Base-by-base conservation (phyloP, 2,113 vertebrate genomes). In the Micromys minutus region DNA sequence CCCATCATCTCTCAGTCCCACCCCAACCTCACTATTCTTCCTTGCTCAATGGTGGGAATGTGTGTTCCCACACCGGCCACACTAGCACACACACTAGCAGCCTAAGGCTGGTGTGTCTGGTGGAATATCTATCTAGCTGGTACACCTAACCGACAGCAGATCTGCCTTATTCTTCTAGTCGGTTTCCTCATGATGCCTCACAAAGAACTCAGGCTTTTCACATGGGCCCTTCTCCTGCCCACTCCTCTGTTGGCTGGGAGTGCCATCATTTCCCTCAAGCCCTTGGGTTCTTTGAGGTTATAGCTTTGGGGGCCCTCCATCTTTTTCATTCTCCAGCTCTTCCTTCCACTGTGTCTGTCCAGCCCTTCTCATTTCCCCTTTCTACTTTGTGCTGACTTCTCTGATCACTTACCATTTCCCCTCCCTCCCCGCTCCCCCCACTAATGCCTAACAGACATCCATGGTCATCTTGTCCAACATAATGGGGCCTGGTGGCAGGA, bases 171-270 rank as follows among this genome's bases (percentile, higher is more conserved):
- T 29, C 79, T 88, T 47, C 19, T 10, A 2, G 69, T 45, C 90
- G 57, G 67, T 11, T 55, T 52, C 50, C 45, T 57, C 39, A 8
- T 0, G 2, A 2, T 2, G 26, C 59, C 52, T 72, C 50, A 10
- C 17, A 8, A 5, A 36, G 59, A 65, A 55, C 7, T 7, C 0
- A 0, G 16, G 57, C 59, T 83, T 26, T 42, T 50, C 85, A 24
- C 3, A 0, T 1, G 2, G 3, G 0, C 67, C 16, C 29, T 52
- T 26, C 5, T 5, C 9, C 59, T 17, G 15, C 55, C 52, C 34
- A 2, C 21, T 21, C 7, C 17, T 71, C 24, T 77, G 19, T 34
- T 13, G 0, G 24, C 45, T 13, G 13, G 52, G 52, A 81, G 7
- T 8, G 21, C 45, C 5, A 7, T 21, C 59, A 0, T 16, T 61